Percentiles rank a stretch among this genome's conserved stretches.
These are phyloP conservation scores for Gambelia wislizenii DNA, from an alignment of 2,797 vertebrate species.

Conservation along the genomic window DNA sequence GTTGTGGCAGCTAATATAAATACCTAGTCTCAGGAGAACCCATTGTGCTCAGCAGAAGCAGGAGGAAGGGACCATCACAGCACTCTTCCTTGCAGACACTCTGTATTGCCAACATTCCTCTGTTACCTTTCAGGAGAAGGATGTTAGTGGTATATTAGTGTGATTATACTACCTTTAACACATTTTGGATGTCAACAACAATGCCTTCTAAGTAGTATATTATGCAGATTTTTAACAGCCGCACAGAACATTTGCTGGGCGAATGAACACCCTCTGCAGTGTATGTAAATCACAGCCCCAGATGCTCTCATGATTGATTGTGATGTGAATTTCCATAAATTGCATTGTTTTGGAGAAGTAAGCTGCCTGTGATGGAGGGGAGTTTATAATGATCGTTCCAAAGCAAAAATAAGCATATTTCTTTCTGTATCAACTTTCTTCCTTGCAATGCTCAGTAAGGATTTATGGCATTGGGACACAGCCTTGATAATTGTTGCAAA, in stretches of 20 bases:
- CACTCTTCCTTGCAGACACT: too few relatives aligned
- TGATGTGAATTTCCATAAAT: not conserved
- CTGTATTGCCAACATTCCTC: not conserved
- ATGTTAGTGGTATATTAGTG: conserved; percentile 7
- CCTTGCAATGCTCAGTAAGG: not conserved
- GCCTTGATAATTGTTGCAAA: conserved; percentile 36
- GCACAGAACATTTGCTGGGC: conserved; percentile 15
- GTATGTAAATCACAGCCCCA: conserved; percentile 1
- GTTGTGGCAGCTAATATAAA: too few relatives aligned
- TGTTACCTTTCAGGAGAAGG: conserved; percentile 9
- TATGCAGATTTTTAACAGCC: conserved; percentile 15
- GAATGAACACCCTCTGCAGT: not conserved
- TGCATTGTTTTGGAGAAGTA: conserved; percentile 26
- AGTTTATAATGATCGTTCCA: conserved; percentile 22
- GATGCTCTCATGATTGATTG: not conserved
- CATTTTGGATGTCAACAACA: not conserved
- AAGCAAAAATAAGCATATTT: not conserved
- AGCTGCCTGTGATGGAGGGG: not conserved
- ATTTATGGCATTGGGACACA: conserved; percentile 11
- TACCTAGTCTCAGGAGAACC: too few relatives aligned
- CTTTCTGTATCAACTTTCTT: conserved; percentile 25
- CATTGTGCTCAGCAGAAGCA: too few relatives aligned
- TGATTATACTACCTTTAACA: not conserved
- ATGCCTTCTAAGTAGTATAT: conserved; percentile 12
- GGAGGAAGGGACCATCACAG: too few relatives aligned